phyloP scores from a whole-genome alignment of 1,140 invertebrate species.

The Hestina assimilis region DNA sequence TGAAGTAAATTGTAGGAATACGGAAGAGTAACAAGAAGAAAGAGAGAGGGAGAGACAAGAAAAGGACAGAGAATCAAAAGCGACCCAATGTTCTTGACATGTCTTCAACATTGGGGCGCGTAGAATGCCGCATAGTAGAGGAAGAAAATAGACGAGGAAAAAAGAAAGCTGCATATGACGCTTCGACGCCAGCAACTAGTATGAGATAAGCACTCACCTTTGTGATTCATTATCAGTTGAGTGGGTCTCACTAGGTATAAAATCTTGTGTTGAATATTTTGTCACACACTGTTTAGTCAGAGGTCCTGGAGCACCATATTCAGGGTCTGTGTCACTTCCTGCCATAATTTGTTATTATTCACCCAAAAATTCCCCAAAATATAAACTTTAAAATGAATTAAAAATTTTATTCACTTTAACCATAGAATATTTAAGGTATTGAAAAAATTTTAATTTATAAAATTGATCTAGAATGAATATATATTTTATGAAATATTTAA shows the following conservation, averaged over 20 bases:
- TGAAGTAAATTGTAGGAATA: too few species aligned
- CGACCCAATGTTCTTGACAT: too few species aligned
- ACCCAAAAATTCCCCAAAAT: slow-evolving; percentile 6
- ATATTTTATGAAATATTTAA: too few species aligned
- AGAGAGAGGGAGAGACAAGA: too few species aligned
- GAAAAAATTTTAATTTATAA: too few species aligned
- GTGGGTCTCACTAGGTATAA: slow-evolving; percentile 1
- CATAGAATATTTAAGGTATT: too few species aligned
- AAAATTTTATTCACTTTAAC: too few species aligned
- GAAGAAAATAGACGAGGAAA: slow-evolving; percentile 3
- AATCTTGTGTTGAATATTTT: slow-evolving; percentile 10
- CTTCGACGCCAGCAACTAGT: slow-evolving; percentile 5
- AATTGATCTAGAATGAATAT: too few species aligned
- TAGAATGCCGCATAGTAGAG: slow-evolving; percentile 3
- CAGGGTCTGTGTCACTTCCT: not conserved
- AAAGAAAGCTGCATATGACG: slow-evolving; percentile 1
- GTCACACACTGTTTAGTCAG: slow-evolving; percentile 7
- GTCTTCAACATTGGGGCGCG: too few species aligned
- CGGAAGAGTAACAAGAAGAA: too few species aligned
- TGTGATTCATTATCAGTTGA: slow-evolving; percentile 13
- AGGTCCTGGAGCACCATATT: slow-evolving; percentile 10
- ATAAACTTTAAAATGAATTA: not conserved
- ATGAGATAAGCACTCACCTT: slow-evolving; percentile 9
- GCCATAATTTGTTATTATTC: slow-evolving; percentile 11
- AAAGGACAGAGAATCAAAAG: too few species aligned